Conservation (phyloP, 2,888 invertebrate genomes). For the Lepidocyrtinus sp. region DNA sequence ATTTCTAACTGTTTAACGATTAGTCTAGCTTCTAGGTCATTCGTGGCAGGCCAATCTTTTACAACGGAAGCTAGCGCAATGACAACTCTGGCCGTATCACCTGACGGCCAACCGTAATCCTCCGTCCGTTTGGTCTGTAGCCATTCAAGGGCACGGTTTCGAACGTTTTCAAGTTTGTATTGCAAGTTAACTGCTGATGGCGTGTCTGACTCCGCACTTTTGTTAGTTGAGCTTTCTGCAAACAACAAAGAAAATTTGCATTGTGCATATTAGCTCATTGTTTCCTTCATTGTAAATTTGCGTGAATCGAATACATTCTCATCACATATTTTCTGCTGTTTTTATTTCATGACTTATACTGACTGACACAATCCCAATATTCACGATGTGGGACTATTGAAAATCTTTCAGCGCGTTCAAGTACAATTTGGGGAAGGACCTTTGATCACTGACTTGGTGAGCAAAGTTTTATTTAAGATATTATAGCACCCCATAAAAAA, state of each 20-base stretch:
- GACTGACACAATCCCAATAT: too few relatives aligned
- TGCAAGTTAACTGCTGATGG: slow-evolving; percentile 62
- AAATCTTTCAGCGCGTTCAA: too few relatives aligned
- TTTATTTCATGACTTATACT: too few relatives aligned
- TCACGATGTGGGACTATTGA: too few relatives aligned
- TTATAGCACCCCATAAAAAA: too few relatives aligned
- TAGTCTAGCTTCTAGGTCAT: slow-evolving; percentile 81
- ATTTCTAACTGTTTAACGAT: slow-evolving; percentile 91
- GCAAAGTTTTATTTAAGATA: too few relatives aligned
- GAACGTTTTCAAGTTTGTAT: slow-evolving; percentile 65
- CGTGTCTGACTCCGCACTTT: slow-evolving; percentile 57
- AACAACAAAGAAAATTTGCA: slow-evolving; percentile 25
- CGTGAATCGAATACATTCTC: slow-evolving; percentile 30
- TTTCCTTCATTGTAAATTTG: slow-evolving; percentile 30
- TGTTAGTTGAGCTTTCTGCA: slow-evolving; percentile 63
- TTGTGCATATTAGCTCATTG: slow-evolving; percentile 9
- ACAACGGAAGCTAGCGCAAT: slow-evolving; percentile 80
- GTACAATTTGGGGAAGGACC: too few relatives aligned
- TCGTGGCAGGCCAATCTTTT: slow-evolving; percentile 73
- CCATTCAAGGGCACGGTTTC: slow-evolving; percentile 81
- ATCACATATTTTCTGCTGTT: too few relatives aligned
- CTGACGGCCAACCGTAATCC: slow-evolving; percentile 81
- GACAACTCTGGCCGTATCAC: slow-evolving; percentile 87
- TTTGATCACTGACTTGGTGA: too few relatives aligned
- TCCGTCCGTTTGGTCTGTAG: slow-evolving; percentile 76